A percentile compares a stretch with the other conserved stretches of the same genome.
These are phyloP conservation scores for Anseranas semipalmata DNA, from an alignment of 2,113 vertebrate species.

Conservation along the genomic window DNA sequence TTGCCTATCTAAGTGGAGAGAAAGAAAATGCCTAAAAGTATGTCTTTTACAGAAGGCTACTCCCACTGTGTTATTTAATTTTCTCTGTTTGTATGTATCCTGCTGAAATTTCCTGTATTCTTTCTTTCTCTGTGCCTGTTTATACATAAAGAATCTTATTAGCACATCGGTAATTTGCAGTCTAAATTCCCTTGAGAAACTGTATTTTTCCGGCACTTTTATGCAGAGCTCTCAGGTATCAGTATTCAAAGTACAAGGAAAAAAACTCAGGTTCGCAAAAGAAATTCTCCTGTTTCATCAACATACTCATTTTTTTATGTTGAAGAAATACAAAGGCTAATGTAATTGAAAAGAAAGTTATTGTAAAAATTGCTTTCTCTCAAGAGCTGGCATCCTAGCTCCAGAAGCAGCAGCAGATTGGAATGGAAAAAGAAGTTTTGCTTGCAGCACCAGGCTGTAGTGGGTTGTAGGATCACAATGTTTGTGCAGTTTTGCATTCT, in stretches of 20 bases:
- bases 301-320: not conserved
- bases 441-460: not conserved
- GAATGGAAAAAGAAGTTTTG: not conserved
- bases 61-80: not conserved
- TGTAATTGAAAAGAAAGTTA: not conserved
- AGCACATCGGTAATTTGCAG: not conserved
- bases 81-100: not conserved
- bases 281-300: not conserved
- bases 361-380: not conserved
- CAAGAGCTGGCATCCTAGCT: accelerated
- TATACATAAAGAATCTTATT: not conserved
- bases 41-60: not conserved
- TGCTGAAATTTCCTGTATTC: not conserved
- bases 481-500: not conserved
- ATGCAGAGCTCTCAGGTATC: not conserved
- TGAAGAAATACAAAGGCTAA: not conserved
- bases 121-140: not conserved
- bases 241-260: not conserved
- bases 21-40: not conserved
- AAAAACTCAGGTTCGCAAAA: not conserved
- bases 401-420: not conserved
- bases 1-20: not conserved
- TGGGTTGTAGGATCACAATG: not conserved
- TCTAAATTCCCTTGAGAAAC: not conserved
- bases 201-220: not conserved